These are phyloP conservation scores for Acholoe squamosa DNA, from an alignment of 2,888 invertebrate genomes.

Conservation along the genomic window DNA sequence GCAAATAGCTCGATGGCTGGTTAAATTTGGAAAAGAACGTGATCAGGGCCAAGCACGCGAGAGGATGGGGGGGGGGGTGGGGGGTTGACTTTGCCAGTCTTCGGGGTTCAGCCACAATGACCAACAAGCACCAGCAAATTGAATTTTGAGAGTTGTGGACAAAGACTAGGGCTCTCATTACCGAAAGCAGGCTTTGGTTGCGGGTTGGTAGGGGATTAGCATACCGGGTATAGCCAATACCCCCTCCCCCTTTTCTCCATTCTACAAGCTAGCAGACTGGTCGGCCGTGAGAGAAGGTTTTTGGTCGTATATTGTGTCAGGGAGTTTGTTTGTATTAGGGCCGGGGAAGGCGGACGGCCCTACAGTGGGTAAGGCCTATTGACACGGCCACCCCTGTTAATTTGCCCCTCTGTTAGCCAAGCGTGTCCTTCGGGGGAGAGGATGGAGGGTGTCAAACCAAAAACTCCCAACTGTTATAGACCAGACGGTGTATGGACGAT, in stretches of 20 bases:
- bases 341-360: background rate
- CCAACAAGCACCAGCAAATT: conserved; percentile 32
- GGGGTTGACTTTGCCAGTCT: no score
- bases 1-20: conserved; percentile 29
- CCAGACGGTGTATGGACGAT: no score
- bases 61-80: background rate
- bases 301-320: conserved; percentile 14
- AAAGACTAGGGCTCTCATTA: conserved; percentile 15
- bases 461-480: no score
- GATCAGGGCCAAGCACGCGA: conserved; percentile 3
- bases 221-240: background rate
- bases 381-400: conserved; percentile 47
- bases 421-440: conserved; percentile 30
- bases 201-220: background rate
- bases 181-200: background rate
- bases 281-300: background rate
- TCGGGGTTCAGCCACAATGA: background rate
- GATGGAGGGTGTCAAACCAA: conserved; percentile 7
- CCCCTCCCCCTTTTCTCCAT: conserved; percentile 9
- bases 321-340: conserved; percentile 14
- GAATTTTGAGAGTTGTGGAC: conserved; percentile 38
- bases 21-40: conserved; percentile 14
- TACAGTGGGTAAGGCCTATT: conserved; percentile 1
- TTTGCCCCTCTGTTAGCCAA: conserved; percentile 54
- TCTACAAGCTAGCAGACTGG: background rate